phyloP scores from a whole-genome alignment of 2,797 vertebrate species.

The Pseudochirops cupreus region DNA sequence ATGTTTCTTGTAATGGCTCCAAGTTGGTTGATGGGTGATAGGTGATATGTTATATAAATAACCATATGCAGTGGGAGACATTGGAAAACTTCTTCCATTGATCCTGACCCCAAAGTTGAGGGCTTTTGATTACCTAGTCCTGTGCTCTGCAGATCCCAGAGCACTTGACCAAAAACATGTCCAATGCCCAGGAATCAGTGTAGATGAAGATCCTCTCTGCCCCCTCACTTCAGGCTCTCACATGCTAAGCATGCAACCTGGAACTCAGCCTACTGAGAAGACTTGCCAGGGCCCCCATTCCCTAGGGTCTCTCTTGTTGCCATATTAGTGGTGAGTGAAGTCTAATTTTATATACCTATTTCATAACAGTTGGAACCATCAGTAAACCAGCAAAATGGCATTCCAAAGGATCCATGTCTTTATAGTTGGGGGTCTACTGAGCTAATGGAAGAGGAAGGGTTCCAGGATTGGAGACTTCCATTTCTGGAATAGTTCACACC shows the following conservation, averaged over 20 bases:
- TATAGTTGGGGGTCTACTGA: background rate
- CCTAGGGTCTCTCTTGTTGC: background rate
- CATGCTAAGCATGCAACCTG: background rate
- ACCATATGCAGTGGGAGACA: background rate
- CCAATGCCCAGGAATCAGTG: background rate
- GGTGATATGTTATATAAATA: background rate
- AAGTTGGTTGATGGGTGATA: background rate
- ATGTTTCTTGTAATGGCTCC: background rate
- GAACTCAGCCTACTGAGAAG: background rate
- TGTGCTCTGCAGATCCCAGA: background rate
- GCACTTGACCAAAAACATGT: background rate
- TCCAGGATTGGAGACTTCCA: background rate
- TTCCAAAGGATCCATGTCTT: conserved; percentile 1
- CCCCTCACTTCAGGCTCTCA: background rate
- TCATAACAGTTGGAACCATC: background rate
- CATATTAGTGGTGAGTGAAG: background rate
- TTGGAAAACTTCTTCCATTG: background rate
- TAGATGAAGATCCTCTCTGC: background rate
- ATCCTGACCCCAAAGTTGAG: background rate
- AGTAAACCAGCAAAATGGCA: background rate
- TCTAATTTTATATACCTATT: background rate
- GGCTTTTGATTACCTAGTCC: background rate
- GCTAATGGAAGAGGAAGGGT: background rate
- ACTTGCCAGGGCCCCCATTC: background rate
- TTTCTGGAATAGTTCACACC: background rate